phyloP scores from a whole-genome alignment of 2,888 invertebrate species.

The Nasonia oneida region DNA sequence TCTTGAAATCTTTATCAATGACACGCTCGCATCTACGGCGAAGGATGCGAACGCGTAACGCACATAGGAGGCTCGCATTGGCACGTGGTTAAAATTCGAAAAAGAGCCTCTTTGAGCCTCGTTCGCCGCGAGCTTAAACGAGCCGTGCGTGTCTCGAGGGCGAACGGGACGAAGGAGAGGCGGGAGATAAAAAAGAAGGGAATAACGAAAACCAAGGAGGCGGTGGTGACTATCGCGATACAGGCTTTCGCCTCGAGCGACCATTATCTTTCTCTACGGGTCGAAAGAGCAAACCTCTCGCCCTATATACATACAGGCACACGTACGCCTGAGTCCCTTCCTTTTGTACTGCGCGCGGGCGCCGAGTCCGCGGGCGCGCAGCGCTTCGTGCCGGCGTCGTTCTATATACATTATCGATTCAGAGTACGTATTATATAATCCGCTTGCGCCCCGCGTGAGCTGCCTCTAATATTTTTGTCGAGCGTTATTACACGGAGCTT shows the following conservation, averaged over 20 bases:
- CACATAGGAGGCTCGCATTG: not conserved
- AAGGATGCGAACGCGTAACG: not conserved
- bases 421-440: slow-evolving; percentile 12
- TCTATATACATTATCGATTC: slow-evolving; percentile 22
- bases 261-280: slow-evolving; percentile 59
- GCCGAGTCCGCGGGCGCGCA: not conserved
- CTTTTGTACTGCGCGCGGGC: not conserved
- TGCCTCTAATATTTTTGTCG: slow-evolving; percentile 36
- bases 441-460: slow-evolving; percentile 20
- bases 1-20: not conserved
- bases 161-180: not conserved
- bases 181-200: not conserved
- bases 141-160: slow-evolving; percentile 23
- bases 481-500: slow-evolving; percentile 20
- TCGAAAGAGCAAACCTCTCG: slow-evolving; percentile 8
- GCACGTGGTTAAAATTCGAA: slow-evolving; percentile 16
- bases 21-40: not conserved
- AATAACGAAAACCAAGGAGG: not conserved
- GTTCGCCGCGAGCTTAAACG: slow-evolving; percentile 10
- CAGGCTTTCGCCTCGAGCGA: slow-evolving; percentile 51
- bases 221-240: slow-evolving; percentile 44
- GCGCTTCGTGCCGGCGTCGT: not conserved
- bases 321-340: not conserved
- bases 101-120: not conserved
- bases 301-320: not conserved